Conservation (phyloP, 2,113 vertebrate genomes). For the Eretmodus cyanostictus region DNA sequence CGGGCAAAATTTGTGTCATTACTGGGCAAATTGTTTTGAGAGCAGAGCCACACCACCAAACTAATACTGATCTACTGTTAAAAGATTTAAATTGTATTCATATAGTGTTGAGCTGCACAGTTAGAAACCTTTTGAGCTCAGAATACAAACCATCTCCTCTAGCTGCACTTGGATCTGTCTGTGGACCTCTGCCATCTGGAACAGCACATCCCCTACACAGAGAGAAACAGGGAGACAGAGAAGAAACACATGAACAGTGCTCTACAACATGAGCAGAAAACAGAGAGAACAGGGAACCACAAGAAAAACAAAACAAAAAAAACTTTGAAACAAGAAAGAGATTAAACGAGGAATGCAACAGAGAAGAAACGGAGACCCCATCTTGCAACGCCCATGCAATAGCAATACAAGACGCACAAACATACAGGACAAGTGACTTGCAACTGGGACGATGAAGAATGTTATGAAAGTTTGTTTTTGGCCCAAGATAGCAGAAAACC, state of each 20-base stretch:
- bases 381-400: slow-evolving; percentile 66
- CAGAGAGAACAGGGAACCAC: not conserved
- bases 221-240: slow-evolving; percentile 30
- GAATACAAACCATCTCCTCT: slow-evolving; percentile 91
- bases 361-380: not conserved
- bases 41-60: not conserved
- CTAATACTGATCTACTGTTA: not conserved
- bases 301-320: not conserved
- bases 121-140: not conserved
- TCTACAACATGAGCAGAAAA: not conserved
- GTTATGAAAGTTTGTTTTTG: not conserved
- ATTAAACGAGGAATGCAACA: not conserved
- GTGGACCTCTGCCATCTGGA: slow-evolving; percentile 99
- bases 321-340: not conserved
- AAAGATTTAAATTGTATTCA: not conserved
- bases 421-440: not conserved
- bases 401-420: slow-evolving; percentile 26
- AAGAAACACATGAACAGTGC: slow-evolving; percentile 10
- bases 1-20: not conserved
- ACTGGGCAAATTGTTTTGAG: not conserved
- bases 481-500: slow-evolving; percentile 1
- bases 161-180: slow-evolving; percentile 97
- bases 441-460: slow-evolving; percentile 24
- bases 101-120: not conserved
- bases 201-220: slow-evolving; percentile 89